A percentile compares a stretch with the other conserved stretches of the same genome.
Conservation (phyloP, 2,888 invertebrate species). For the Tenthredo livida region DNA sequence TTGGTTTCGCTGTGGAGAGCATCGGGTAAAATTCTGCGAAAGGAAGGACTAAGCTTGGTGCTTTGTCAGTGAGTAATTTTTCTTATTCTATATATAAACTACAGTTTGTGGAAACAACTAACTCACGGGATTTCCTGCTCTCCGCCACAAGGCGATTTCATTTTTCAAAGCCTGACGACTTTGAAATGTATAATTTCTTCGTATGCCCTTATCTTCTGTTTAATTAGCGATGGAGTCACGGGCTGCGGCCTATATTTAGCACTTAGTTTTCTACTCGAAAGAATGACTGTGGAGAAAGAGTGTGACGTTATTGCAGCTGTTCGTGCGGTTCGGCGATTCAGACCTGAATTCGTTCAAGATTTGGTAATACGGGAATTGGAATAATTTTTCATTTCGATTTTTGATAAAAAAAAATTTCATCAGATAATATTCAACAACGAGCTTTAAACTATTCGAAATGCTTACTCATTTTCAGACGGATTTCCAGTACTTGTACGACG, state of each 20-base stretch:
- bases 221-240: constrained; percentile 77
- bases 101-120: no score
- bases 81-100: no score
- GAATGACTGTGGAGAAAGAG: not conserved
- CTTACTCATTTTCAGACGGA: constrained; percentile 69
- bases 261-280: constrained; percentile 69
- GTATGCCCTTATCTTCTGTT: no score
- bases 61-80: constrained; percentile 76
- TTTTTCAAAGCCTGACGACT: no score
- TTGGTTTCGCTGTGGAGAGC: constrained; percentile 75
- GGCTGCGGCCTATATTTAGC: constrained; percentile 79
- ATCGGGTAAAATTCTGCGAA: constrained; percentile 69
- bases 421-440: not conserved
- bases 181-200: no score
- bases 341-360: constrained; percentile 75
- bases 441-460: not conserved
- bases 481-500: constrained; percentile 75
- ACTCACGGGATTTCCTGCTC: no score
- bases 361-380: constrained; percentile 65
- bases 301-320: constrained; percentile 3
- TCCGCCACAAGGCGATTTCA: no score
- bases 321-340: constrained; percentile 65
- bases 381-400: not conserved
- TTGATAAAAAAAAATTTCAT: not conserved
- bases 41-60: constrained; percentile 71